Evolutionary conservation across 2,888 invertebrate genomes (phyloP), one percentile per base, ranked within the genome.

Genomic region (Carterocephalus palaemon): DNA sequence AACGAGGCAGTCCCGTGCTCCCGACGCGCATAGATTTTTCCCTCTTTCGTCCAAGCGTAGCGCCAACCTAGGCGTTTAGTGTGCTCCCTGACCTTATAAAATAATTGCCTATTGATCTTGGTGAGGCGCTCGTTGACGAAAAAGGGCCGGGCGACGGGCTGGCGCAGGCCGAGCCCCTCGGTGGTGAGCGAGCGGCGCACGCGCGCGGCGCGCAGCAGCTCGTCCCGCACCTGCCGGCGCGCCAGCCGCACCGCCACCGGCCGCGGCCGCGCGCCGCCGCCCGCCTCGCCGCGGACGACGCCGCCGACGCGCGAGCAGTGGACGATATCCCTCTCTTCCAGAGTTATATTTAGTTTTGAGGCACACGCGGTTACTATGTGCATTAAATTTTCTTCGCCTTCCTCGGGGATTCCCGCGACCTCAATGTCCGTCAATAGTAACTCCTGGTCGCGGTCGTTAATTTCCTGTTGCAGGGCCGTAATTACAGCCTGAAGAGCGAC

Each of bases 261-360:
- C 4, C 54, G 48, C 12, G 53, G 53, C 10, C 51, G 36, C 29
- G 15, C 16, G 9, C 7, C 19, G 6, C 29, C 17, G 17, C 17
- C n/a, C 12, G 2, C 9, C 2, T 29, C 12, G 6, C n/a, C 8
- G n/a, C 13, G 17, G n/a, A 34, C 9, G 9, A 20, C 5, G 1
- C 28, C 12, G 5, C 51, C 51, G 0, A 33, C 40, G 1, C 53
- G 48, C 7, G 48, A 28, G 0, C 42, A 47, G 16, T 4, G 23
- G n/a, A 54, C 49, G 4, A 52, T 36, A 9, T 54, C 54, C 3
- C 43, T 34, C 3, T 48, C 48, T 4, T 51, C 48, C 4, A 54
- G 12, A 1, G 16, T n/a, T 1, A 54, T 20, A 0, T 47, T 46
- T 6, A 54, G 22, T 8, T 54, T 54, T 0, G 31, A n/a, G 4